Evolutionary conservation across 2,113 vertebrate genomes (phyloP).

Genomic region (Clarias macrocephalus): DNA sequence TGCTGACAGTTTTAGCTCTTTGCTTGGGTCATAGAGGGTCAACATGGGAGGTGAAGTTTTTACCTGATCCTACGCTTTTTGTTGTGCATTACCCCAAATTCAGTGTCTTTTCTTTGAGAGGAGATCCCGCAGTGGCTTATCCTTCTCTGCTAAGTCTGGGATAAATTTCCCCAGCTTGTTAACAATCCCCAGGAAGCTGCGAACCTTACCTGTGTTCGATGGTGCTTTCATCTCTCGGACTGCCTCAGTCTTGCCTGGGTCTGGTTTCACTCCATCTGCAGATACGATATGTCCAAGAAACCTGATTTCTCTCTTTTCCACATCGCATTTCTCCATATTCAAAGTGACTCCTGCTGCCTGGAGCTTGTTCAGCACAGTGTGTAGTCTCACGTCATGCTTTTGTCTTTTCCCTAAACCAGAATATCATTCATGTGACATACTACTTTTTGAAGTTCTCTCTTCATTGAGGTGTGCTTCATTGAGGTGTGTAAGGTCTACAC

Average conservation of each 20-base stretch:
- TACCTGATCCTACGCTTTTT: too few species aligned
- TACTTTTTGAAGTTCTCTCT: not conserved
- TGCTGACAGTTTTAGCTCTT: constrained; percentile 26
- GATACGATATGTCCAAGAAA: constrained; percentile 36
- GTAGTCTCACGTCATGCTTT: not conserved
- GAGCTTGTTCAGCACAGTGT: not conserved
- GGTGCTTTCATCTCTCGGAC: not conserved
- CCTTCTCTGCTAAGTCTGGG: constrained; percentile 23
- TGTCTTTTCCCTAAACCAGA: not conserved
- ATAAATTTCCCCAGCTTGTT: constrained; percentile 54
- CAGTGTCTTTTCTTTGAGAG: constrained; percentile 37
- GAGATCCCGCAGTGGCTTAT: not conserved
- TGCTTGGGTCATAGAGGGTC: constrained; percentile 40
- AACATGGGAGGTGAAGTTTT: too few species aligned
- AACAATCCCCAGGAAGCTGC: constrained; percentile 45
- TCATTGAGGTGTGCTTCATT: too few species aligned
- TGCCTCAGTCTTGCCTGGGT: constrained; percentile 33
- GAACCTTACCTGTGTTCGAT: not conserved
- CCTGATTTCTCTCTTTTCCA: not conserved
- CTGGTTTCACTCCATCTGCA: constrained; percentile 16
- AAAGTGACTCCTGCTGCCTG: not conserved
- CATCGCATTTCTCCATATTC: not conserved
- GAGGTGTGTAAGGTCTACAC: too few species aligned
- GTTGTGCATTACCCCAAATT: constrained; percentile 23
- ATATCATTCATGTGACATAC: not conserved